Base-by-base conservation (phyloP, 2,113 vertebrate genomes). In the Argyrosomus japonicus region DNA sequence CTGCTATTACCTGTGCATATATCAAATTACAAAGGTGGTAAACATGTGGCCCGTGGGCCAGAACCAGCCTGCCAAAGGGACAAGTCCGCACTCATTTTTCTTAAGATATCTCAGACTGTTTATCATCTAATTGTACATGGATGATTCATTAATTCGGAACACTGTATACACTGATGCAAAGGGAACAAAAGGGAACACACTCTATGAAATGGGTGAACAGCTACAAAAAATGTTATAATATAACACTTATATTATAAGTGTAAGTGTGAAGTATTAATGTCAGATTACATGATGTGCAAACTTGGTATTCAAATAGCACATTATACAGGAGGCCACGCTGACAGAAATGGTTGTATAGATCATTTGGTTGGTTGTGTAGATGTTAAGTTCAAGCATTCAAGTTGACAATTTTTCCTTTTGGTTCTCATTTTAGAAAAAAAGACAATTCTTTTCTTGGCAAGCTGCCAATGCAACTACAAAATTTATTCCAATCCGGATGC, bases 311-410 rank as follows among this genome's bases (percentile, higher is more conserved):
- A 54, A 53, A 47, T 27, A 0, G 21, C 10, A 68, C 27, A 61
- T 62, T 56, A 10, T 43, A 29, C 71, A 47, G 15, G 56, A 62
- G 48, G 36, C 8, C 18, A 23, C 50, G 17, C 70, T 68, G 13
- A 15, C 48, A 50, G 48, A 50, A 50, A 40, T 8, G 36, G 36
- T 40, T 40, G 36, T 40, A 40, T 40, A 8, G 36, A 40, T 40
- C 36, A 40, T 40, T 40, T 40, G 36, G 1, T 9, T 40, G 36
- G 7, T 18, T 14, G 12, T 54, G 21, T 40, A 11, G 19, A 50
- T 83, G 43, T 64, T 77, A 18, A 70, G 45, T 62, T 64, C 61
- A 50, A 72, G n/a, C 32, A 40, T 62, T 43, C 7, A 60, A 67
- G 27, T 51, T 79, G 25, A 47, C 12, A 32, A n/a, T 73, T 40